phyloP scores from a whole-genome alignment of 2,888 invertebrate genomes.

The Ennomos fuscantarius region DNA sequence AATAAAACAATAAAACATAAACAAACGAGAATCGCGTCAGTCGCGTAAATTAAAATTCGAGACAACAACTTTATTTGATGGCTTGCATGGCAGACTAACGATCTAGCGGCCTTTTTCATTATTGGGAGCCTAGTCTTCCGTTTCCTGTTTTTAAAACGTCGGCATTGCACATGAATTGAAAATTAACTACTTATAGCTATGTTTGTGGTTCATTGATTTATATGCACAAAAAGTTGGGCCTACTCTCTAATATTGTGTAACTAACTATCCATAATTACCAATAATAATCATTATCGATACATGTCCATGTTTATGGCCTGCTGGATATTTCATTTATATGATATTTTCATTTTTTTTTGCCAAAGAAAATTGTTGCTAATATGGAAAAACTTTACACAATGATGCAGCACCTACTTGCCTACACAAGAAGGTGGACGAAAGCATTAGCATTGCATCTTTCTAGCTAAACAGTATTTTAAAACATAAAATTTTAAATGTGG shows the following conservation, averaged over 20 bases:
- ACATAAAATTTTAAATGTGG: too few species aligned
- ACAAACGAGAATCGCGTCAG: background rate
- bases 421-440: too few species aligned
- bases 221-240: background rate
- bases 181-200: slow-evolving; percentile 4
- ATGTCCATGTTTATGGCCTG: too few species aligned
- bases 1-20: slow-evolving; percentile 17
- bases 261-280: too few species aligned
- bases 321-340: too few species aligned
- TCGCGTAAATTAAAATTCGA: background rate
- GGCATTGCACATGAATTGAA: slow-evolving; percentile 25
- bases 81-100: slow-evolving; percentile 1
- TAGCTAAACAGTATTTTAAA: too few species aligned
- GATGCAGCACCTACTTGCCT: too few species aligned
- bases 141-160: slow-evolving; percentile 31
- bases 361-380: too few species aligned
- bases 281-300: too few species aligned
- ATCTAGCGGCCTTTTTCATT: slow-evolving; percentile 31
- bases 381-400: too few species aligned
- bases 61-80: slow-evolving; percentile 3
- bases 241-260: background rate
- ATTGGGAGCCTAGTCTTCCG: slow-evolving; percentile 35
- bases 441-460: too few species aligned
- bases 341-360: too few species aligned
- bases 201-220: slow-evolving; percentile 13